These are phyloP conservation scores for Nothobranchius furzeri DNA, from an alignment of 2,113 vertebrate species.

Conservation along the genomic window DNA sequence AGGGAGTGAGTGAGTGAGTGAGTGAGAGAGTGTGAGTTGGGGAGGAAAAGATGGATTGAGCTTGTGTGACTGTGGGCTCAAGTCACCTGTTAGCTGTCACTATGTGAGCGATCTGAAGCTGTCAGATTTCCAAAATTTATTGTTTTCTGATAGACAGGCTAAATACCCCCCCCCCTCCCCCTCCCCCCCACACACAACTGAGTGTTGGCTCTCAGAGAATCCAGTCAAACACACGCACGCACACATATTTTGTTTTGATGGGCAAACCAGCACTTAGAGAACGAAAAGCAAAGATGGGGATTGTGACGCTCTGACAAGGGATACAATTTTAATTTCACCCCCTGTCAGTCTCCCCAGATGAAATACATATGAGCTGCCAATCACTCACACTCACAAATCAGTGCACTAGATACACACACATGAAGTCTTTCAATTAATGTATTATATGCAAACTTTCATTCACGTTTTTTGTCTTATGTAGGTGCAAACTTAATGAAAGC, in stretches of 20 bases:
- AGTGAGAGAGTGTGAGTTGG: too few relatives aligned
- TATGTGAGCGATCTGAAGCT: slow-evolving; percentile 70
- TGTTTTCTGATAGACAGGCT: slow-evolving; percentile 72
- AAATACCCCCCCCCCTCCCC: slow-evolving; percentile 63
- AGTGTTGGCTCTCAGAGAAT: slow-evolving; percentile 13
- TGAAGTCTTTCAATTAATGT: slow-evolving; percentile 20
- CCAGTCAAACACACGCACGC: slow-evolving; percentile 9
- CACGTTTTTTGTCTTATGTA: slow-evolving; percentile 10
- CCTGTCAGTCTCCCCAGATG: slow-evolving; percentile 73
- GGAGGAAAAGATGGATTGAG: slow-evolving; percentile 48
- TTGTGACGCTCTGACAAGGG: slow-evolving; percentile 72
- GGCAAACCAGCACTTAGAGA: slow-evolving; percentile 59
- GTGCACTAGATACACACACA: neutral
- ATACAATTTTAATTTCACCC: slow-evolving; percentile 82
- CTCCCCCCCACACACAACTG: slow-evolving; percentile 1
- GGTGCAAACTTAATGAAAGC: neutral
- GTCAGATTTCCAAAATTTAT: slow-evolving; percentile 74
- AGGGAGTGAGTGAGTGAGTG: slow-evolving; percentile 30
- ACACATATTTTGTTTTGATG: slow-evolving; percentile 47
- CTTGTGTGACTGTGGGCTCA: slow-evolving; percentile 58
- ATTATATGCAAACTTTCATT: slow-evolving; percentile 32
- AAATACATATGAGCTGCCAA: slow-evolving; percentile 78
- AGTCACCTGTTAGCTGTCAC: slow-evolving; percentile 61
- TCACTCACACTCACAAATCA: slow-evolving; percentile 57
- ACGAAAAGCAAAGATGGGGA: slow-evolving; percentile 60